These are phyloP conservation scores for Adelges cooleyi DNA, from an alignment of 1,140 invertebrate species.

Conservation along the genomic window DNA sequence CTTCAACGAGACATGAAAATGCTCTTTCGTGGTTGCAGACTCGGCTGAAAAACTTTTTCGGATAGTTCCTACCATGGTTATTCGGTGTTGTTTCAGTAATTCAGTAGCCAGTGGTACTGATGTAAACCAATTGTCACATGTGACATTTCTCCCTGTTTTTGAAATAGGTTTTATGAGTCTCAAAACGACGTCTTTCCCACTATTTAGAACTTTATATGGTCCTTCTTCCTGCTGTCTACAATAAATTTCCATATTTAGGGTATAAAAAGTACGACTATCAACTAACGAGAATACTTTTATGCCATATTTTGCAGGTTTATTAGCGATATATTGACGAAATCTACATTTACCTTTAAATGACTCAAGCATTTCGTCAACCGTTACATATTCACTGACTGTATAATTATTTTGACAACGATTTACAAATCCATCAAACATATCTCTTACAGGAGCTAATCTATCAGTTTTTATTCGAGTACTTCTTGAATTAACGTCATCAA, in stretches of 20 bases:
- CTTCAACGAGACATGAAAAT: no score
- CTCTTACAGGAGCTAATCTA: background rate
- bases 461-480: background rate
- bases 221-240: slow-evolving; percentile 13
- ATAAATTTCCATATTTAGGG: slow-evolving; percentile 35
- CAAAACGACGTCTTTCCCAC: slow-evolving; percentile 19
- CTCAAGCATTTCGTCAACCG: background rate
- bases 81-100: slow-evolving; percentile 29
- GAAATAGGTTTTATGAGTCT: slow-evolving; percentile 32
- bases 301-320: background rate
- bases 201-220: slow-evolving; percentile 25
- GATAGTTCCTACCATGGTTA: no score
- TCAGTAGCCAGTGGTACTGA: slow-evolving; percentile 35
- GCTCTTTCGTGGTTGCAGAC: no score
- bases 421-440: slow-evolving; percentile 33
- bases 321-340: no score
- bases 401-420: background rate
- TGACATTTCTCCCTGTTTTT: slow-evolving; percentile 34
- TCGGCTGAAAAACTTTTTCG: no score
- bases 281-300: background rate
- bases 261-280: slow-evolving; percentile 31
- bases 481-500: background rate
- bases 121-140: slow-evolving; percentile 39
- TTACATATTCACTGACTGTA: background rate
- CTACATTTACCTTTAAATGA: background rate